Evolutionary conservation across 1,140 invertebrate genomes (phyloP), one percentile per base, ranked within the genome.

Genomic region (Drosophila kohkoa): DNA sequence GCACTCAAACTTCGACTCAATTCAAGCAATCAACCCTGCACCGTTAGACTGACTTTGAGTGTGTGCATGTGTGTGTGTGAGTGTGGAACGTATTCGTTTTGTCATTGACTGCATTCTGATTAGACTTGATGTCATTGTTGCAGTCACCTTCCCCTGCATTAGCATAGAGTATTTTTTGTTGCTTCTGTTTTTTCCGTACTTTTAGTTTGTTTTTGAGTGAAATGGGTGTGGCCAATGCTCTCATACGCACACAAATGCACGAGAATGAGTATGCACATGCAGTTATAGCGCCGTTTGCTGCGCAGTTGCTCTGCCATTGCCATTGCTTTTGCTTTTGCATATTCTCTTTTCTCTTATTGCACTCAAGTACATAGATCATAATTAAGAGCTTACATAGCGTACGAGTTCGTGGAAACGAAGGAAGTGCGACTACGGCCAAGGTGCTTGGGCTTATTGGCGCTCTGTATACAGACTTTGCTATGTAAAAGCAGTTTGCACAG

Each of bases 221-320:
- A 77, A 77, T 77, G 75, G 75, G 75, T 77, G 75, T 77, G 75
- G 75, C 70, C 63, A 66, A 57, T 52, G 74, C 62, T 43, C 35
- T 59, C 7, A 25, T 58, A 48, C 28, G 52, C 49, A 51, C 60
- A 55, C 54, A 45, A 28, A 54, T 59, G 30, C 55, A 59, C 11
- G 20, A 25, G 5, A 48, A 48, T 30, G 43, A 16, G 35, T 57
- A 41, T 58, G 43, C 52, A 57, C 45, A 57, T 70, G 59, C 51
- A 70, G 16, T 49, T 66, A 57, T 35, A 35, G 45, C 8, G 11
- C 1, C 49, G 28, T 15, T 38, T 4, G 62, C 46, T 72, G 67
- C 67, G 74, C 74, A 76, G 74, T 75, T 69, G 32, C 35, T 38
- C 7, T 38, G 35, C 20, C 20, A 25, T 25, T 25, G 20, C 72